Evolutionary conservation across 1,140 invertebrate genomes (phyloP).

Genomic region (Paralvinella palmiformis): DNA sequence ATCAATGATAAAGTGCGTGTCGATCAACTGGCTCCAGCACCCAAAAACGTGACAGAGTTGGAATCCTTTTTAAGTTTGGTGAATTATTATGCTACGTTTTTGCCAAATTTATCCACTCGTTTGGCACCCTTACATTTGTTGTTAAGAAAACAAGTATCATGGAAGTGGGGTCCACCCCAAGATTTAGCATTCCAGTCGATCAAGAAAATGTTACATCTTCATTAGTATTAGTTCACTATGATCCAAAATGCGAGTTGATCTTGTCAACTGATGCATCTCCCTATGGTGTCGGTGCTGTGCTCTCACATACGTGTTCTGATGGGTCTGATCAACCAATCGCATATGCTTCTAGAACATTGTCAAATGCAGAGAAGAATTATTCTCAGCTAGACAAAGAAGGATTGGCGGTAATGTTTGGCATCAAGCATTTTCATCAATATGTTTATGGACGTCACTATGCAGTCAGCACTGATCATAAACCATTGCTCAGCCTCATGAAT

Average conservation of each 20-base stretch:
- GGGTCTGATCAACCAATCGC: conserved; percentile 47
- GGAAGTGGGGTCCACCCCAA: conserved; percentile 9
- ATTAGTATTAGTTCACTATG: conserved; percentile 39
- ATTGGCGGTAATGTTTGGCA: conserved; percentile 51
- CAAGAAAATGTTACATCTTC: conserved; percentile 22
- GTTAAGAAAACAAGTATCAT: conserved; percentile 13
- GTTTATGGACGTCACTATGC: conserved; percentile 44
- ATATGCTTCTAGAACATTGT: conserved; percentile 38
- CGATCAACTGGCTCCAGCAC: too few relatives aligned
- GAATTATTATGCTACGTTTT: too few relatives aligned
- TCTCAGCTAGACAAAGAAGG: conserved; percentile 52
- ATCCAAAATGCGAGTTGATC: conserved; percentile 39
- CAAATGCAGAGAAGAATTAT: conserved; percentile 7
- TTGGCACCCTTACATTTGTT: conserved; percentile 21
- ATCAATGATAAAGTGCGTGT: too few relatives aligned
- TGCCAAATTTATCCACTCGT: too few relatives aligned
- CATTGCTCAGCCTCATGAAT: conserved; percentile 29
- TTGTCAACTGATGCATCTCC: conserved; percentile 40
- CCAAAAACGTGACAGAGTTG: too few relatives aligned
- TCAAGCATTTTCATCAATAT: conserved; percentile 55
- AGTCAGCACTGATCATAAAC: conserved; percentile 44
- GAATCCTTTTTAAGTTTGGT: too few relatives aligned
- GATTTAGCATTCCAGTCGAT: not conserved
- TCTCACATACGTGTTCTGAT: conserved; percentile 37
- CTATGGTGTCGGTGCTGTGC: conserved; percentile 49